Conservation (phyloP, 2,888 invertebrate species). For the Sinodicranocentrus sp. region DNA sequence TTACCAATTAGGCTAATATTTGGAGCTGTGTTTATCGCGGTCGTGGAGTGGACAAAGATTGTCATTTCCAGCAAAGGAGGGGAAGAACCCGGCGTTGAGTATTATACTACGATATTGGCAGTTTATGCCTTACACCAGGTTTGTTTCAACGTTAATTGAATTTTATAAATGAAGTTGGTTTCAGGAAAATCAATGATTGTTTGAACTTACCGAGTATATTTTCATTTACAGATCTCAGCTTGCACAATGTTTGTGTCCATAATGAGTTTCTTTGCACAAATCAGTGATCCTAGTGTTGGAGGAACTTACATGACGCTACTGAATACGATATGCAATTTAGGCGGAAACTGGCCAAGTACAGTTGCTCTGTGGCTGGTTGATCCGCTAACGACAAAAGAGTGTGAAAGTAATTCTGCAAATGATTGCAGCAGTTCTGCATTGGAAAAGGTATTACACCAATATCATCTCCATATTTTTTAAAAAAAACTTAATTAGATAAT, state of each 20-base stretch:
- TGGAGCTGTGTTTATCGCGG: constrained; percentile 88
- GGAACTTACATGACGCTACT: constrained; percentile 99
- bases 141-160: constrained; percentile 72
- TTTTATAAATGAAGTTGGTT: no score
- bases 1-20: constrained; percentile 91
- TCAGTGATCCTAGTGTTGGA: constrained; percentile 97
- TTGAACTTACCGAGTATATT: constrained; percentile 71
- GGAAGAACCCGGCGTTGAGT: constrained; percentile 81
- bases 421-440: constrained; percentile 52
- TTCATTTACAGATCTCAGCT: constrained; percentile 90
- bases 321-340: constrained; percentile 96
- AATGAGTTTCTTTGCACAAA: constrained; percentile 98
- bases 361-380: constrained; percentile 95
- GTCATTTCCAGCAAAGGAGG: constrained; percentile 32
- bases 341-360: constrained; percentile 98
- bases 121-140: constrained; percentile 96
- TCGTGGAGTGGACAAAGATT: constrained; percentile 81
- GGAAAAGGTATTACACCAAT: constrained; percentile 47
- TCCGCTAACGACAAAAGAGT: constrained; percentile 89
- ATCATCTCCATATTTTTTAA: no score
- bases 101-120: constrained; percentile 86
- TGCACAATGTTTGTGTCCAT: constrained; percentile 98
- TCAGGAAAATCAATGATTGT: no score
- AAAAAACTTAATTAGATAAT: no score
- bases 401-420: constrained; percentile 31